A percentile compares a stretch with the other conserved stretches of the same genome.
Conservation (phyloP, 2,888 invertebrate species). For the Drosophila borealis region DNA sequence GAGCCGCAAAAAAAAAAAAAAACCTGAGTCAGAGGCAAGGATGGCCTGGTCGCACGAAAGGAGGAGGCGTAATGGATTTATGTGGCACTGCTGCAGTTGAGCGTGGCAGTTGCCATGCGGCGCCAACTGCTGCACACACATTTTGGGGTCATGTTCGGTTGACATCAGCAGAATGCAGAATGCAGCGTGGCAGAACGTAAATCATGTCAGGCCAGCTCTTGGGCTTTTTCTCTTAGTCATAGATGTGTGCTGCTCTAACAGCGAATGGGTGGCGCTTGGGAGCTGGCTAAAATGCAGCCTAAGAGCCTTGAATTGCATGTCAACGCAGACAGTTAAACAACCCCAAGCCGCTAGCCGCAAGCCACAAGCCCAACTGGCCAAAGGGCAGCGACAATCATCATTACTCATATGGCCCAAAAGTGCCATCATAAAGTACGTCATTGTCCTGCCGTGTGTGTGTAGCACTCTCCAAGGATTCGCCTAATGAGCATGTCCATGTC, state of each 20-base stretch:
- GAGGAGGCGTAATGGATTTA: slow-evolving; percentile 27
- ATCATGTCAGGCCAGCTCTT: slow-evolving; percentile 41
- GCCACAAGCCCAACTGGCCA: not conserved
- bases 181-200: slow-evolving; percentile 33
- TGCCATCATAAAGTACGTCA: slow-evolving; percentile 47
- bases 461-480: slow-evolving; percentile 71
- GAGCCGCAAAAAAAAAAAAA: not conserved
- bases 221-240: slow-evolving; percentile 12
- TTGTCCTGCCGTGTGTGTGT: slow-evolving; percentile 15
- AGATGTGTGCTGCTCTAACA: not conserved
- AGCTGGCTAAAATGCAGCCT: not conserved
- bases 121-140: slow-evolving; percentile 16
- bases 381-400: slow-evolving; percentile 57
- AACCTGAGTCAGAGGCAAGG: too few species aligned
- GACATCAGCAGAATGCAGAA: slow-evolving; percentile 46
- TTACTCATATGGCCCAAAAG: slow-evolving; percentile 59
- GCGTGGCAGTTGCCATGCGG: not conserved
- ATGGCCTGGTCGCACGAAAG: too few species aligned
- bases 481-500: slow-evolving; percentile 73
- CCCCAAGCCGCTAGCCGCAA: too few species aligned
- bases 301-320: slow-evolving; percentile 30
- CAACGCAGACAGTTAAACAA: not conserved
- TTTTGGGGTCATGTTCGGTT: slow-evolving; percentile 71
- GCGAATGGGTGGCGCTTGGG: not conserved
- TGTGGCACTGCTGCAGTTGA: slow-evolving; percentile 32